These are phyloP conservation scores for Channallabes apus DNA, from an alignment of 2,797 vertebrate genomes.

Conservation along the genomic window DNA sequence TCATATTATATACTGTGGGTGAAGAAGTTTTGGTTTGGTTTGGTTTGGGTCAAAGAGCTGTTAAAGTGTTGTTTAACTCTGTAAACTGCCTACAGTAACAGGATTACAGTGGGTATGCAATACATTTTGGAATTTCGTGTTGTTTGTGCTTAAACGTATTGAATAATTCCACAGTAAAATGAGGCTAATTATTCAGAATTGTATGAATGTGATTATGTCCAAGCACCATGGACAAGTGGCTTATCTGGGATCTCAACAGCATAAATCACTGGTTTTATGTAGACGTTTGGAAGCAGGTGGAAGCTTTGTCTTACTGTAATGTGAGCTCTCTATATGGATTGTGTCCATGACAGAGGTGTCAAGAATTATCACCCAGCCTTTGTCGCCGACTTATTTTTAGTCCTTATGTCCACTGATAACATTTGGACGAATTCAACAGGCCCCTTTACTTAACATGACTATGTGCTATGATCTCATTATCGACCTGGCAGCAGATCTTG, in stretches of 20 bases:
- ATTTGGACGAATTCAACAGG: conserved; percentile 32
- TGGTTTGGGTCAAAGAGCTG: neutral
- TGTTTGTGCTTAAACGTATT: neutral
- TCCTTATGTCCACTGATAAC: conserved; percentile 35
- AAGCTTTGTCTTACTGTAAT: conserved; percentile 46
- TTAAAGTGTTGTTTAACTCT: neutral
- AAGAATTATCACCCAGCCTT: conserved; percentile 47
- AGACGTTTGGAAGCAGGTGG: conserved; percentile 65
- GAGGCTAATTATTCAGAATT: conserved; percentile 6
- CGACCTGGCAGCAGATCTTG: neutral
- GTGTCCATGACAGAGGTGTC: conserved; percentile 54
- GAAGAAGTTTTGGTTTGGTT: neutral
- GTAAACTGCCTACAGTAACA: neutral
- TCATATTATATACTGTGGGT: neutral
- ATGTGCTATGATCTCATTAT: conserved; percentile 32
- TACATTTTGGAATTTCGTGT: neutral
- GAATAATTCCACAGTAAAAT: neutral
- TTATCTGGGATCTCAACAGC: conserved; percentile 32
- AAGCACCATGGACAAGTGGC: conserved; percentile 33
- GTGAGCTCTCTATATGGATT: conserved; percentile 60
- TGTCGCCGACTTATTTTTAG: conserved; percentile 52
- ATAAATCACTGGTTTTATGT: conserved; percentile 57
- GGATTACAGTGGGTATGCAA: neutral
- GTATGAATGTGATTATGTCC: conserved; percentile 31
- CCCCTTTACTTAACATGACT: conserved; percentile 49